phyloP scores from a whole-genome alignment of 2,113 vertebrate genomes.

The Ictalurus furcatus region DNA sequence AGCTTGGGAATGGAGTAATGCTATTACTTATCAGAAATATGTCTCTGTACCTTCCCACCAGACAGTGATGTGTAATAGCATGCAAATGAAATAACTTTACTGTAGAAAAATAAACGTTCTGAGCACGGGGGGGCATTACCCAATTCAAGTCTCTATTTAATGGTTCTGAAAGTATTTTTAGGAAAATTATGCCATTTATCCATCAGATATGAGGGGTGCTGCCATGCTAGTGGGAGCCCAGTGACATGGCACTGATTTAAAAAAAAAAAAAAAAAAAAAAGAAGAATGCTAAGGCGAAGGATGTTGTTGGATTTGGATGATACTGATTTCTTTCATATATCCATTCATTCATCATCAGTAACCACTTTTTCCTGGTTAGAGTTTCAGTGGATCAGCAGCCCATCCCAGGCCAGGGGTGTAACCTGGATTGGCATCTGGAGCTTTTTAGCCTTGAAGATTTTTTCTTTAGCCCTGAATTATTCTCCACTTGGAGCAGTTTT shows the following conservation, averaged over 20 bases:
- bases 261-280: background rate
- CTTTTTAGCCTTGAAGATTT: too few species aligned
- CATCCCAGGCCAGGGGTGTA: background rate
- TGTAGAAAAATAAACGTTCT: background rate
- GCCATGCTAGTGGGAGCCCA: background rate
- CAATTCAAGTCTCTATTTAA: background rate
- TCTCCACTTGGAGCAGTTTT: too few species aligned
- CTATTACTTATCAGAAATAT: constrained; percentile 30
- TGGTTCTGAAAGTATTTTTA: background rate
- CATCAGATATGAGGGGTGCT: background rate
- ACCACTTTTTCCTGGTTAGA: background rate
- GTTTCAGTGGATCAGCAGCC: background rate
- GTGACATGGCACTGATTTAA: background rate
- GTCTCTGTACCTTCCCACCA: background rate
- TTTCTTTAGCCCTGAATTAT: too few species aligned
- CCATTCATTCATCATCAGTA: background rate
- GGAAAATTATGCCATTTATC: background rate
- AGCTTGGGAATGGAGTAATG: constrained; percentile 1
- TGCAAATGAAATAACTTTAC: constrained; percentile 17
- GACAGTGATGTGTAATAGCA: background rate
- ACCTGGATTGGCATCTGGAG: too few species aligned
- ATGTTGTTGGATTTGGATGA: background rate
- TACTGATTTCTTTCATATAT: background rate
- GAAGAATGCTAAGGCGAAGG: too few species aligned
- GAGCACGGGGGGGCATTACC: background rate